Conservation (phyloP, 2,113 vertebrate genomes). For the Odocoileus hemionus region DNA sequence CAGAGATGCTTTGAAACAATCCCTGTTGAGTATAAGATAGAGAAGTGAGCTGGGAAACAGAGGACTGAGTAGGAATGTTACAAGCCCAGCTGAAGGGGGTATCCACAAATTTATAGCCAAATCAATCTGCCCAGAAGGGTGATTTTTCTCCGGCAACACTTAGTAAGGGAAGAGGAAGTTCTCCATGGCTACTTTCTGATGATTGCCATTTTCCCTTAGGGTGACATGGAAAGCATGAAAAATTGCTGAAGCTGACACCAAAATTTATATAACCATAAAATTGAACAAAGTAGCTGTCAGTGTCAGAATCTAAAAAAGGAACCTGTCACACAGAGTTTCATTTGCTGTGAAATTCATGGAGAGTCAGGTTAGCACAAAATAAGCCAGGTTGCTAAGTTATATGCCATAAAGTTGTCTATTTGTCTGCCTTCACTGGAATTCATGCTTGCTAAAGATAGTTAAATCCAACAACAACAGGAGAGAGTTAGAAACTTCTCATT, state of each 20-base stretch:
- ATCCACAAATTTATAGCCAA: not conserved
- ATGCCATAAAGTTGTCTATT: not conserved
- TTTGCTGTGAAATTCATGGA: not conserved
- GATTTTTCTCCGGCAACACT: not conserved
- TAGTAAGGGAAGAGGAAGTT: not conserved
- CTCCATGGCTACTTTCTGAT: not conserved
- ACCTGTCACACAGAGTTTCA: not conserved
- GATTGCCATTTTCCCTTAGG: not conserved
- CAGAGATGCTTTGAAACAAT: not conserved
- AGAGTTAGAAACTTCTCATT: not conserved
- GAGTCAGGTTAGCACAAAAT: not conserved
- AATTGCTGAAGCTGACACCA: not conserved
- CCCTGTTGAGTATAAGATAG: not conserved
- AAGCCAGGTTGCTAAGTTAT: not conserved
- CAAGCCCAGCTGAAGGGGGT: not conserved
- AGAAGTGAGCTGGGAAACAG: not conserved
- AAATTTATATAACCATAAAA: conserved; percentile 39
- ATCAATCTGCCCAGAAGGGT: not conserved
- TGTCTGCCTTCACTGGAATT: not conserved
- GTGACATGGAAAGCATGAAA: not conserved
- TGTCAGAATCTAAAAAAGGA: not conserved
- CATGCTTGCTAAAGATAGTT: not conserved
- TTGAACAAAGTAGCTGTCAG: not conserved
- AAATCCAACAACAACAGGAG: not conserved
- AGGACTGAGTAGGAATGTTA: not conserved